A percentile compares a stretch with the other conserved stretches of the same genome.
Conservation (phyloP, 2,113 vertebrate genomes). For the Nematolebias whitei region DNA sequence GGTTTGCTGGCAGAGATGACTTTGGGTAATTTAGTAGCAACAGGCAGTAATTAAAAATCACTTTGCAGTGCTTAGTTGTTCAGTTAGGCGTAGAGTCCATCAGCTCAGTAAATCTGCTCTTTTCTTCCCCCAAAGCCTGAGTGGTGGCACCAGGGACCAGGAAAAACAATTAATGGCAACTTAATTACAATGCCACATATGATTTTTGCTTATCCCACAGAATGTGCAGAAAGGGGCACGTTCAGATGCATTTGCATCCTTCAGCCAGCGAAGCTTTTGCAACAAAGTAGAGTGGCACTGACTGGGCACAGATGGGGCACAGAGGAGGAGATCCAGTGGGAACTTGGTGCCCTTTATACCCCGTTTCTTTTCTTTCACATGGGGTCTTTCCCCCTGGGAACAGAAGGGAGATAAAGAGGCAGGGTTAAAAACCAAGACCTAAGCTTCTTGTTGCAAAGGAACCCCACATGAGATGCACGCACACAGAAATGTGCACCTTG, state of each 20-base stretch:
- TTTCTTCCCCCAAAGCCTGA: constrained; percentile 55
- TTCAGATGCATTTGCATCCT: constrained; percentile 18
- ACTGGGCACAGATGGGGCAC: constrained; percentile 69
- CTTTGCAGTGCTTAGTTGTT: constrained; percentile 69
- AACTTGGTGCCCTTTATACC: constrained; percentile 77
- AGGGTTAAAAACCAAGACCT: constrained; percentile 38
- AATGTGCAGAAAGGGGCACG: constrained; percentile 34
- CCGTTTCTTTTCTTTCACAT: constrained; percentile 72
- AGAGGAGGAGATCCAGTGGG: constrained; percentile 70
- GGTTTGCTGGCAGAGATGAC: constrained; percentile 56
- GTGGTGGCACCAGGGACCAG: constrained; percentile 49
- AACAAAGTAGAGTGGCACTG: constrained; percentile 43
- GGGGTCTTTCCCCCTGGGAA: constrained; percentile 62
- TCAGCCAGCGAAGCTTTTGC: constrained; percentile 15
- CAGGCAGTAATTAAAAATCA: constrained; percentile 71
- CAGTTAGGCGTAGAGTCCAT: constrained; percentile 67
- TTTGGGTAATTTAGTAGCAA: constrained; percentile 68
- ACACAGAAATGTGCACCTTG: constrained; percentile 36
- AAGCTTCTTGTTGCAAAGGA: constrained; percentile 40
- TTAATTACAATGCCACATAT: constrained; percentile 68
- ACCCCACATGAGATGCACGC: constrained; percentile 8
- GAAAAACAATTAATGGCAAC: constrained; percentile 71
- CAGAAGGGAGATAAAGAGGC: constrained; percentile 34
- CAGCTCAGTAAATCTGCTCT: constrained; percentile 59
- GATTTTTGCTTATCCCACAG: constrained; percentile 55